Evolutionary conservation across 2,888 invertebrate species (phyloP).

Genomic region (Galerucella calmariensis): DNA sequence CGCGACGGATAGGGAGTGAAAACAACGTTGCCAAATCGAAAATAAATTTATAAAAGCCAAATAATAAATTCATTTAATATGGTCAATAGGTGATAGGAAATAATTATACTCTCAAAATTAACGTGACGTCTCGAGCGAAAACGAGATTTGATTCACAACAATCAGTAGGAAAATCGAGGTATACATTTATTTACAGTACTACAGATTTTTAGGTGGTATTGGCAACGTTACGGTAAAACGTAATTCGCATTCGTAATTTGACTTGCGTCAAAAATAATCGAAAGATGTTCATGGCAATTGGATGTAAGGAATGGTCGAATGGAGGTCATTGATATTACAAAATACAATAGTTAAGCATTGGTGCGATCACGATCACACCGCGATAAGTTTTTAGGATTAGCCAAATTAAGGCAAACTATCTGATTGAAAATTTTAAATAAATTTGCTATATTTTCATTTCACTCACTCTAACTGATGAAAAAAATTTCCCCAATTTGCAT

Average conservation of each 20-base stretch:
- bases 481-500: no score
- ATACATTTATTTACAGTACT: neutral
- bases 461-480: no score
- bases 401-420: no score
- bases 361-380: no score
- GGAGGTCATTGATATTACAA: no score
- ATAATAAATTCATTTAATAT: neutral
- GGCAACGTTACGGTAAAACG: neutral
- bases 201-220: neutral
- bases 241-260: neutral
- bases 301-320: neutral
- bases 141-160: neutral
- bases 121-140: no score
- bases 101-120: no score
- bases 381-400: no score
- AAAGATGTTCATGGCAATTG: slow-evolving; percentile 6
- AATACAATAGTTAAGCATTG: no score
- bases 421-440: no score
- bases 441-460: no score
- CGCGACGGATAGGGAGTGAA: neutral
- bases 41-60: neutral
- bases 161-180: neutral
- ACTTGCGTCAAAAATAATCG: slow-evolving; percentile 12
- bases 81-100: no score
- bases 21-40: slow-evolving; percentile 1